phyloP scores from a whole-genome alignment of 2,888 invertebrate genomes.

The Lepidocyrtoides sp. region DNA sequence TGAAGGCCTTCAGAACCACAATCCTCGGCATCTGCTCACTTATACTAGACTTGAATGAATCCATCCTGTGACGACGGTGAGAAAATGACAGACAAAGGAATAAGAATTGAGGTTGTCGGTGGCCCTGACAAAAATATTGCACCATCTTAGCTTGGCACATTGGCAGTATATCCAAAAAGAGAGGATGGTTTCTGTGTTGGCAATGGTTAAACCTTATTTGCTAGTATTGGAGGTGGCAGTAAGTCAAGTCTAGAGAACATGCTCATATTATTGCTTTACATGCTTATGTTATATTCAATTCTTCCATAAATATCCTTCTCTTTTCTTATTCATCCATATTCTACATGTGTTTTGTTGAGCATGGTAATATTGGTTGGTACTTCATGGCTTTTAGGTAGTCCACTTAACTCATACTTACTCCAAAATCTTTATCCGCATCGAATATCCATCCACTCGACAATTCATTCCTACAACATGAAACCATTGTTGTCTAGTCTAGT shows the following conservation, averaged over 20 bases:
- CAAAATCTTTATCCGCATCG: too few relatives aligned
- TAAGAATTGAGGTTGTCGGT: too few relatives aligned
- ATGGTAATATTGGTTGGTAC: too few relatives aligned
- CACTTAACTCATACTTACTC: too few relatives aligned
- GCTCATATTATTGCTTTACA: background rate
- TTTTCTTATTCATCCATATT: background rate
- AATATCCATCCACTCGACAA: too few relatives aligned
- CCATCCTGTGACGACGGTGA: constrained; percentile 45
- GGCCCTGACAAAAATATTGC: background rate
- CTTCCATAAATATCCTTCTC: background rate
- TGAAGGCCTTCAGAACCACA: background rate
- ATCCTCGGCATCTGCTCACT: constrained; percentile 14
- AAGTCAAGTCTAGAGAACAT: background rate
- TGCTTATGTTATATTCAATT: too few relatives aligned
- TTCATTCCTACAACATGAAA: too few relatives aligned
- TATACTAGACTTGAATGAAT: background rate
- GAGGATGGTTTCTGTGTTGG: background rate
- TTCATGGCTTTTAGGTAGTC: too few relatives aligned
- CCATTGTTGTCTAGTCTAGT: too few relatives aligned
- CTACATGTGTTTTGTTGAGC: too few relatives aligned
- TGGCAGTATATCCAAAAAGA: background rate
- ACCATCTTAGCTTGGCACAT: background rate
- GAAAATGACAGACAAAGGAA: constrained; percentile 22
- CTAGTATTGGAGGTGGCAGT: background rate
- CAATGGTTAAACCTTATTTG: background rate